Base-by-base conservation (phyloP, 2,113 vertebrate species). In the Tylochromis polylepis region DNA sequence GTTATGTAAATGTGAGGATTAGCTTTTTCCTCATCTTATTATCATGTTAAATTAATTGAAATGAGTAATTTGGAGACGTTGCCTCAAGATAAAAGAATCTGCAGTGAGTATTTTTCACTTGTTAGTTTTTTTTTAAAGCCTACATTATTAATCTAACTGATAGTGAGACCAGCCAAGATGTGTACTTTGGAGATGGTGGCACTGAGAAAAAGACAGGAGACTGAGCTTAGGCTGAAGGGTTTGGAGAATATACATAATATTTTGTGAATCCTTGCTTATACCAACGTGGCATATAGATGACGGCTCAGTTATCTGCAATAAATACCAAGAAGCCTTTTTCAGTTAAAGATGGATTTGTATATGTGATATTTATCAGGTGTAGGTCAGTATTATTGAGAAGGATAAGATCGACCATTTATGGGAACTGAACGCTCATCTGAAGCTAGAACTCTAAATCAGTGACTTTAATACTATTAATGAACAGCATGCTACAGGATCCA, bases 221-320 rank as follows among this genome's bases (percentile, higher is more conserved):
- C 67, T 18, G 67, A 5, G 41, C 5, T 46, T 11, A 9, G 8
- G 38, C 5, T 6, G 65, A 24, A 24, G 14, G 43, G 8, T 24
- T 70, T 70, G 36, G 38, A 43, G 31, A 65, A 0, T 65, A 6
- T 65, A 38, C 60, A 65, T 65, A 65, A 27, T 1, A 46, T 41
- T 72, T 72, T 16, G 0, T 70, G 12, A 46, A 46, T 16, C 8
- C 41, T 41, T 46, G 38, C 38, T 46, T 72, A 72, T 24, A 70
- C 3, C n/a, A 70, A 43, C 6, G 22, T 70, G 65, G 2, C 65
- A 70, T 0, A 43, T 16, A 72, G 65, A 72, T 0, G 38, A 16
- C 22, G 2, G 14, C 0, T 72, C 8, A 72, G 41, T 72, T 72
- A 16, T 27, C 22, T 46, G 41, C 38, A 27, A 11, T 72, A 18